These are phyloP conservation scores for Illadopsis cleaveri DNA, from an alignment of 2,113 vertebrate species.

Conservation along the genomic window DNA sequence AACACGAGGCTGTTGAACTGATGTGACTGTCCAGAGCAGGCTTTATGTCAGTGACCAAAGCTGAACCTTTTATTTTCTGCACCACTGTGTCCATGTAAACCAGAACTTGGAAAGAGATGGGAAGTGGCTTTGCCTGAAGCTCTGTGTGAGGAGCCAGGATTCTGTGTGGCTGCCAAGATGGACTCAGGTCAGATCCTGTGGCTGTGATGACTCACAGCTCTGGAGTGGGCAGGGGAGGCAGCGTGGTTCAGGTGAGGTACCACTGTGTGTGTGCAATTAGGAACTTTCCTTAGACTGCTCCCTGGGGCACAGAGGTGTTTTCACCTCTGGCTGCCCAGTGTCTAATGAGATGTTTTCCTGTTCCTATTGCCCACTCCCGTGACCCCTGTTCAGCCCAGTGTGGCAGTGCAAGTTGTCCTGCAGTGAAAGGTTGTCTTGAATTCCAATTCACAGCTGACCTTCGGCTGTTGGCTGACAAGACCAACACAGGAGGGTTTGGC, in stretches of 20 bases:
- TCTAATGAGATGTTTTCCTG: not conserved
- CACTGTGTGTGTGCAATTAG: not conserved
- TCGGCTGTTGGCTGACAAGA: accelerated
- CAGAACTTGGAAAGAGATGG: not conserved
- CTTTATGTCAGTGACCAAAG: not conserved
- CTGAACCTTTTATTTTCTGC: conserved; percentile 26
- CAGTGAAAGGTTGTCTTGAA: not conserved
- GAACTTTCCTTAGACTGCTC: not conserved
- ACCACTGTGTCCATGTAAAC: conserved; percentile 6
- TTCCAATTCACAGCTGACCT: not conserved
- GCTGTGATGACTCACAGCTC: not conserved
- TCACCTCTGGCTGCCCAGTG: not conserved
- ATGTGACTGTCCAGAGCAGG: conserved; percentile 14
- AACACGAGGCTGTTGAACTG: conserved; percentile 56
- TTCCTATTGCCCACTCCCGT: not conserved
- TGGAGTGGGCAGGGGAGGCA: not conserved
- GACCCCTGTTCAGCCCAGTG: accelerated
- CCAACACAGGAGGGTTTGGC: accelerated
- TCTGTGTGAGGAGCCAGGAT: not conserved
- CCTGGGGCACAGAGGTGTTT: not conserved
- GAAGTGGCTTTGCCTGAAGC: not conserved
- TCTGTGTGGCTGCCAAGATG: not conserved
- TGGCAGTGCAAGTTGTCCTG: not conserved
- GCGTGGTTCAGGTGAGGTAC: not conserved
- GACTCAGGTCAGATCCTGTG: not conserved